Evolutionary conservation across 64 coral and sea anemone genomes (phyloP).

Genomic region (Montipora foliosa): DNA sequence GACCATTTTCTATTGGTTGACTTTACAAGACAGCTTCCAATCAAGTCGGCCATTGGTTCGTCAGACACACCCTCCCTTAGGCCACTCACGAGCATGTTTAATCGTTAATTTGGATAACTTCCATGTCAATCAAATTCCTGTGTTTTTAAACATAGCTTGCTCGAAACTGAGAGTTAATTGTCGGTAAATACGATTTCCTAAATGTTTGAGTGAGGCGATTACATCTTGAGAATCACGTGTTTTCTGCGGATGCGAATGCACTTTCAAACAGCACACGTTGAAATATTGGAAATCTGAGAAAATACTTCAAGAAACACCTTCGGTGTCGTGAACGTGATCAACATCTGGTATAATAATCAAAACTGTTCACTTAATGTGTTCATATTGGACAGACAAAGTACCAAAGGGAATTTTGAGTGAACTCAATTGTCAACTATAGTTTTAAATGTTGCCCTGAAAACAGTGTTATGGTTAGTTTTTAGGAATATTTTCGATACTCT

Average conservation of each 20-base stretch:
- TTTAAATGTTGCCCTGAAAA: background rate
- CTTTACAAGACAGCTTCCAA: background rate
- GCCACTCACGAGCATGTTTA: constrained; percentile 84
- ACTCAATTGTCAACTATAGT: background rate
- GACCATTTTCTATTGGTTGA: constrained; percentile 24
- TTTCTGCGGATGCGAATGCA: background rate
- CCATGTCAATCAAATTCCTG: constrained; percentile 92
- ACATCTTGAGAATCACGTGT: background rate
- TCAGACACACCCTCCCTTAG: constrained; percentile 25
- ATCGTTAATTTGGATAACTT: constrained; percentile 95
- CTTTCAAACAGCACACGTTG: background rate
- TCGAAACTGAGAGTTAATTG: constrained; percentile 47
- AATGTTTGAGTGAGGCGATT: constrained; percentile 22
- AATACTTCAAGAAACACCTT: background rate
- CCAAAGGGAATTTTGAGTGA: background rate
- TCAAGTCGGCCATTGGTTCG: constrained; percentile 53
- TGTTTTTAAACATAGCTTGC: constrained; percentile 65
- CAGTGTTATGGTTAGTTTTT: background rate
- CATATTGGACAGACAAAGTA: constrained; percentile 23
- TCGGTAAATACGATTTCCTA: constrained; percentile 3
- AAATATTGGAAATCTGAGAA: background rate
- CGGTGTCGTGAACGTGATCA: background rate
- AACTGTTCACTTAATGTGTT: constrained; percentile 15
- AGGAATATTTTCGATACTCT: no score
- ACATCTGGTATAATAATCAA: constrained; percentile 49